Evolutionary conservation across 2,113 vertebrate species (phyloP), one percentile per base, ranked within the genome.

Genomic region (Philantomba maxwellii): DNA sequence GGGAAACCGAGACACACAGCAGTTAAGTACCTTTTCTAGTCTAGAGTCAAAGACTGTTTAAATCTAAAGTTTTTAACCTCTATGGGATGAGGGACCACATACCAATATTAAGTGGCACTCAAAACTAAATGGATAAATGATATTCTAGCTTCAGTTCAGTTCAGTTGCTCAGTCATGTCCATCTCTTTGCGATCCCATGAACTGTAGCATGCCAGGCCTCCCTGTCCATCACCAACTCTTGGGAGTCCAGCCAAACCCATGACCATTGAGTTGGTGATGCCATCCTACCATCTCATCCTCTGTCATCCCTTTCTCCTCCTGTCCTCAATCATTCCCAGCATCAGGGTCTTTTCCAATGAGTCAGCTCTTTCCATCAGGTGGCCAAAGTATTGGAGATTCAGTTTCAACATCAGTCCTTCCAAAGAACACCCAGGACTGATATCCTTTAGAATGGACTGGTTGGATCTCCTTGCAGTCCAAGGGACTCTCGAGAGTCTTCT

Each of bases 111-210:
- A 95, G 55, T 19, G 93, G 53, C 2, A 84, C 17, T 89, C 66
- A 91, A 86, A 93, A 95, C 33, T 58, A 75, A 93, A 73, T 77
- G n/a, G 73, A 91, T 83, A 49, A 26, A 45, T 90, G 45, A 91
- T 96, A 80, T 33, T 62, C 55, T 58, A 39, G 73, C 66, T 91
- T 70, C 25, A 66, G 64, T 64, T 62, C 30, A 64, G 60, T 36
- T 36, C 64, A 66, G 64, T 36, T 2, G 33, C 64, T 66, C 64
- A 36, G 64, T 36, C 0, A 0, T 36, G n/a, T 66, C 17, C 0
- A 0, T 11, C n/a, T 66, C 4, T 66, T 5, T 66, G 64, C 4
- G 0, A 66, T 17, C 64, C 64, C n/a, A 11, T 36, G 64, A 66
- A 66, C 9, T 1, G n/a, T 19, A 36, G 17, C 33, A 66, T 0